These are phyloP conservation scores for Elmis aenea DNA, from an alignment of 2,888 invertebrate genomes.

Conservation along the genomic window DNA sequence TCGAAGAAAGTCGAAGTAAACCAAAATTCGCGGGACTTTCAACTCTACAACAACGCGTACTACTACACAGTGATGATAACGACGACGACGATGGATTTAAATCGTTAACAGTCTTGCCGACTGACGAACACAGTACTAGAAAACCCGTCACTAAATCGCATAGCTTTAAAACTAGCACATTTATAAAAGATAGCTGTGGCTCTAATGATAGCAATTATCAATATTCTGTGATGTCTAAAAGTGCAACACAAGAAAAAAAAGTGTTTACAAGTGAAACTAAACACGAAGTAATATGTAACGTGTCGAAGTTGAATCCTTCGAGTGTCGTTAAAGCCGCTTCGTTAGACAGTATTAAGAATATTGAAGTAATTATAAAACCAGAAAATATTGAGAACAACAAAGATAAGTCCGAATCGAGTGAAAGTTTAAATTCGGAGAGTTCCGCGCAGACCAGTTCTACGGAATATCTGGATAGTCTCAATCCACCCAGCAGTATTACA, in stretches of 20 bases:
- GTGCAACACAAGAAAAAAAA: slow-evolving; percentile 6
- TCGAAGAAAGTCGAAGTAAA: slow-evolving; percentile 34
- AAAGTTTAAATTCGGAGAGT: slow-evolving; percentile 15
- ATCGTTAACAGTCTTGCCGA: slow-evolving; percentile 39
- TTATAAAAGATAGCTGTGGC: slow-evolving; percentile 48
- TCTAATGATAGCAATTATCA: slow-evolving; percentile 6
- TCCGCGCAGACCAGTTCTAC: slow-evolving; percentile 14
- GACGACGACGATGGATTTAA: slow-evolving; percentile 35
- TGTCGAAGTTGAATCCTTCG: background rate
- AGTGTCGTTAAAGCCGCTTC: slow-evolving; percentile 43
- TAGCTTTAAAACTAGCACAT: slow-evolving; percentile 56
- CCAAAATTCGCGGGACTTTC: slow-evolving; percentile 52
- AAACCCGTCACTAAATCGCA: slow-evolving; percentile 65
- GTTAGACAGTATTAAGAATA: slow-evolving; percentile 56
- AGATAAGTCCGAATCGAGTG: slow-evolving; percentile 14
- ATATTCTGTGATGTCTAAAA: slow-evolving; percentile 8
- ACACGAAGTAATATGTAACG: background rate
- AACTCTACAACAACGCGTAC: slow-evolving; percentile 52
- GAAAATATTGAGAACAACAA: slow-evolving; percentile 8
- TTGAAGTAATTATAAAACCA: slow-evolving; percentile 34
- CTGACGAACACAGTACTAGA: slow-evolving; percentile 42
- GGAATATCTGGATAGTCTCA: slow-evolving; percentile 18
- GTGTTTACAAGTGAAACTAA: slow-evolving; percentile 4
- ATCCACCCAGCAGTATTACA: slow-evolving; percentile 27
- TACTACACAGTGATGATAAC: slow-evolving; percentile 44